A percentile compares a stretch with the other conserved stretches of the same genome.
Conservation (phyloP, 1,140 invertebrate genomes). For the Heliconius himera region DNA sequence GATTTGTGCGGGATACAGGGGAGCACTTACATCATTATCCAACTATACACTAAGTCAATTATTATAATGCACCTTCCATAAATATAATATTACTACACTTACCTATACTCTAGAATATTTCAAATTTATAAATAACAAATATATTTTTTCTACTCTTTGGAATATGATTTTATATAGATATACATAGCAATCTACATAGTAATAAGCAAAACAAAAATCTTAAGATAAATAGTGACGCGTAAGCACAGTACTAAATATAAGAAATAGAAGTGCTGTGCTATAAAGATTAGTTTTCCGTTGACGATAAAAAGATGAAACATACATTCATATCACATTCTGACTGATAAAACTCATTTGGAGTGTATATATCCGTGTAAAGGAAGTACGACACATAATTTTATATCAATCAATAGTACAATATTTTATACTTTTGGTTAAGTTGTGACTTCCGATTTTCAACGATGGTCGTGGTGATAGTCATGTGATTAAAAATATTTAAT, state of each 20-base stretch:
- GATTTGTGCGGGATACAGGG: too few relatives aligned
- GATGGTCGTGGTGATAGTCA: too few relatives aligned
- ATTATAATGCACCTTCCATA: too few relatives aligned
- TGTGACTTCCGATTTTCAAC: too few relatives aligned
- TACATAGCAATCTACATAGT: not conserved
- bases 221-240: not conserved
- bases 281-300: constrained; percentile 17
- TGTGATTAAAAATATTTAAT: too few relatives aligned
- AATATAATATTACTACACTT: too few relatives aligned
- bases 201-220: not conserved
- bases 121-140: too few relatives aligned
- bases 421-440: too few relatives aligned
- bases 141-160: too few relatives aligned
- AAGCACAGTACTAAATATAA: not conserved
- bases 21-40: too few relatives aligned
- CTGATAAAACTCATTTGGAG: not conserved
- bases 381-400: not conserved
- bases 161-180: not conserved
- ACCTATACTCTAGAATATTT: too few relatives aligned
- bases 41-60: too few relatives aligned
- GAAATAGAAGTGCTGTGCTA: not conserved
- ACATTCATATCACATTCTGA: not conserved
- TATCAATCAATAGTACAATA: not conserved
- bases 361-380: not conserved
- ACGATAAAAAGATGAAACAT: constrained; percentile 17